Evolutionary conservation across 64 coral and sea anemone genomes (phyloP).

Genomic region (Trachythela sp.): DNA sequence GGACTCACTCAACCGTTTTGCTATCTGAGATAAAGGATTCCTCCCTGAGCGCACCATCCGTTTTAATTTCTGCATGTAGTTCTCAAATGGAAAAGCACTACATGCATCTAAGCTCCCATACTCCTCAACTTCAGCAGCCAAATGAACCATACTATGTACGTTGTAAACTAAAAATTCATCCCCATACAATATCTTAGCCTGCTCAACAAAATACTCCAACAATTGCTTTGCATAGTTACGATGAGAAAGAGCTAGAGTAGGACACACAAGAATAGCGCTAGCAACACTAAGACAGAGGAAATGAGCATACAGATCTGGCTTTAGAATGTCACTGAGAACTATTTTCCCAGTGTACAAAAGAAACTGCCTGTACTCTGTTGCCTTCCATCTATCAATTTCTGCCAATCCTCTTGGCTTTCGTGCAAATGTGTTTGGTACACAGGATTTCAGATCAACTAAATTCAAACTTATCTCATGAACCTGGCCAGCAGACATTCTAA

Average conservation of each 20-base stretch:
- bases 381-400: background rate
- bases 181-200: background rate
- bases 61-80: slow-evolving; percentile 3
- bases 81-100: slow-evolving; percentile 6
- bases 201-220: background rate
- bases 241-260: background rate
- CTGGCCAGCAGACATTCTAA: background rate
- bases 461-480: background rate
- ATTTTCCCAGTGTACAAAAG: background rate
- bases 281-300: background rate
- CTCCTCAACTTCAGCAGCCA: background rate
- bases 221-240: background rate
- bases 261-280: background rate
- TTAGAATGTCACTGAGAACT: background rate
- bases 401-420: background rate
- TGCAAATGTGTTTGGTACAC: background rate
- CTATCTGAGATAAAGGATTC: background rate
- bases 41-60: background rate
- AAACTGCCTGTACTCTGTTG: background rate
- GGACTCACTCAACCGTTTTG: background rate
- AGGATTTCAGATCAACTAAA: background rate
- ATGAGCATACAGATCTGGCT: background rate
- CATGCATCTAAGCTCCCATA: background rate
- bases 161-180: background rate
- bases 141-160: background rate